Conservation (phyloP, 2,888 invertebrate genomes). For the Campoplex nolae region DNA sequence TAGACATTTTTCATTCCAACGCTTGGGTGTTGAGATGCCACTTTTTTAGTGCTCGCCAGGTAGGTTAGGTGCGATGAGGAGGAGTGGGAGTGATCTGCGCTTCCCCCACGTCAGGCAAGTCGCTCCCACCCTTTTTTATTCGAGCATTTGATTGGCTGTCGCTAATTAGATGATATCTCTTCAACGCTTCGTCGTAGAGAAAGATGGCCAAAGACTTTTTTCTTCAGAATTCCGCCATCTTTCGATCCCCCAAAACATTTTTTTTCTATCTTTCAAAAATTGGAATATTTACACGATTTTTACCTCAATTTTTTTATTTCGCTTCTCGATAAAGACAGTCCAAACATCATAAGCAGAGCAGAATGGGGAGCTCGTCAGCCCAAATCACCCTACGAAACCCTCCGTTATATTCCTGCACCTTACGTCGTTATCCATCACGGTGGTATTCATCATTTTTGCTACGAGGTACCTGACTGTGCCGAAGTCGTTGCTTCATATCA, state of each 20-base stretch:
- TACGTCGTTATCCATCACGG: slow-evolving; percentile 84
- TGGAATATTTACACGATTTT: background rate
- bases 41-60: background rate
- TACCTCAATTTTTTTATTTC: slow-evolving; percentile 1
- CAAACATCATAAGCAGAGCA: slow-evolving; percentile 77
- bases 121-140: background rate
- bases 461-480: slow-evolving; percentile 76
- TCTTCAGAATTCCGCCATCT: background rate
- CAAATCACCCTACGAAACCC: slow-evolving; percentile 46
- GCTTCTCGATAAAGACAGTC: slow-evolving; percentile 72
- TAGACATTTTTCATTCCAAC: background rate
- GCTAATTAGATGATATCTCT: background rate
- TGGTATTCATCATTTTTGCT: slow-evolving; percentile 78
- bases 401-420: slow-evolving; percentile 77
- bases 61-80: background rate
- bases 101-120: background rate
- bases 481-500: slow-evolving; percentile 81
- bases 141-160: background rate
- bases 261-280: background rate
- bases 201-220: background rate
- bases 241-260: background rate
- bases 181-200: background rate
- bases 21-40: background rate
- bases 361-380: slow-evolving; percentile 82
- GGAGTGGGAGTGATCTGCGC: background rate